Conservation (phyloP, 2,888 invertebrate genomes). For the Sipunculus nudus region DNA sequence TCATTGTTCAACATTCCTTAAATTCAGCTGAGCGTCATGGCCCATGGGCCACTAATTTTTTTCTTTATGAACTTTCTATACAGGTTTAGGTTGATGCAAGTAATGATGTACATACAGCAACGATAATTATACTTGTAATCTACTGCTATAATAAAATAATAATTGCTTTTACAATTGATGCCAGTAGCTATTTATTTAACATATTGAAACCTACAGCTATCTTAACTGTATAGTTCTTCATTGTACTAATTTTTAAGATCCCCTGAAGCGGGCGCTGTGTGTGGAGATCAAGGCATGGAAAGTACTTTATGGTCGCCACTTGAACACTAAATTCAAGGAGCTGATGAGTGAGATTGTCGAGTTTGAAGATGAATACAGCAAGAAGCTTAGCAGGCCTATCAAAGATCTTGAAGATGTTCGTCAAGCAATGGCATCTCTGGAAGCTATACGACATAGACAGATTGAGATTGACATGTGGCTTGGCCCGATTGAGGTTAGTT, state of each 20-base stretch:
- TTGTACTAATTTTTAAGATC: slow-evolving; percentile 44
- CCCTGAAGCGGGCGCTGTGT: slow-evolving; percentile 69
- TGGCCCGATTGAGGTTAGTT: slow-evolving; percentile 75
- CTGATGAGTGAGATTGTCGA: slow-evolving; percentile 77
- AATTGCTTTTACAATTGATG: too few relatives aligned
- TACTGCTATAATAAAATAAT: too few relatives aligned
- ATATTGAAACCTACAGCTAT: too few relatives aligned
- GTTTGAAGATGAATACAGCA: slow-evolving; percentile 81
- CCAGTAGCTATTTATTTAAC: too few relatives aligned
- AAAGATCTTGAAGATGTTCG: slow-evolving; percentile 75
- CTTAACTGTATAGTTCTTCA: not conserved
- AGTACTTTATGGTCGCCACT: slow-evolving; percentile 75
- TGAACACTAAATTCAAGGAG: slow-evolving; percentile 77
- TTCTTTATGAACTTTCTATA: too few relatives aligned
- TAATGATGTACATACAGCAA: too few relatives aligned
- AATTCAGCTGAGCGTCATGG: too few relatives aligned
- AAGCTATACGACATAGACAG: slow-evolving; percentile 76
- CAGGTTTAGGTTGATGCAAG: too few relatives aligned
- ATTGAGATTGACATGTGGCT: slow-evolving; percentile 76
- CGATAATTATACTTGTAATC: too few relatives aligned
- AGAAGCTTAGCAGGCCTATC: slow-evolving; percentile 72
- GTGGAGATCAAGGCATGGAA: slow-evolving; percentile 86
- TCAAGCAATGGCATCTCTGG: slow-evolving; percentile 81
- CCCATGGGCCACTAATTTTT: too few relatives aligned
- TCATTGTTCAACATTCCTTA: too few relatives aligned